Base-by-base conservation (phyloP, 2,113 vertebrate species). In the Sciurus niger region DNA sequence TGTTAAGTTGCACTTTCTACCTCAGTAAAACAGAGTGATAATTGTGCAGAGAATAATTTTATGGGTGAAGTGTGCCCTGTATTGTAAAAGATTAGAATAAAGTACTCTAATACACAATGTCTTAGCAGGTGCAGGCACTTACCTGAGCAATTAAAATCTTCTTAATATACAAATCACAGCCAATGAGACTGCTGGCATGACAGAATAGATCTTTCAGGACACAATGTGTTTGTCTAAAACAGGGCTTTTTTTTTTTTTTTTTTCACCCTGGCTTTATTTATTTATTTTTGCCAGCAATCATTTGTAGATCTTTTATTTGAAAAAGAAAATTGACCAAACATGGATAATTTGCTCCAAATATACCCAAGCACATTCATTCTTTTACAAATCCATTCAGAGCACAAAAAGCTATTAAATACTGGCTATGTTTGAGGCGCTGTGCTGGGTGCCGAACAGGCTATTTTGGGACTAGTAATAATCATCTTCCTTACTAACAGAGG, bases 131-230 rank as follows among this genome's bases (percentile, higher is more conserved):
- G 98, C 98, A 98, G 96, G 97, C 98, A 99, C 98, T 99, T 99
- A 99, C 99, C 99, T 99, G 98, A 96, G 98, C 98, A 99, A 99
- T 99, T 99, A 99, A 99, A 99, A 98, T 96, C 98, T 98, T 98
- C 98, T 99, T 99, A 99, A 98, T 98, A 98, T 97, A 99, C 98
- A 98, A 98, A 99, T 98, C 98, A 98, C 98, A 98, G 97, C 97
- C 98, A 98, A 97, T 96, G 97, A 98, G 98, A 97, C 98, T 98
- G 97, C 95, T 97, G 98, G 97, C 98, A 98, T 37, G 95, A 98
- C 97, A 98, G 96, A 98, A 98, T 73, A 97, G 96, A 98, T 99
- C 98, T 98, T 99, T 98, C 94, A 98, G 97, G 98, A 98, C 97
- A 97, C 97, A 98, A 46, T 98, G 97, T 97, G 94, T 98, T 99